A percentile compares a stretch with the other conserved stretches of the same genome.
phyloP scores from a whole-genome alignment of 2,888 invertebrate species.

The Steinernema scapterisci region DNA sequence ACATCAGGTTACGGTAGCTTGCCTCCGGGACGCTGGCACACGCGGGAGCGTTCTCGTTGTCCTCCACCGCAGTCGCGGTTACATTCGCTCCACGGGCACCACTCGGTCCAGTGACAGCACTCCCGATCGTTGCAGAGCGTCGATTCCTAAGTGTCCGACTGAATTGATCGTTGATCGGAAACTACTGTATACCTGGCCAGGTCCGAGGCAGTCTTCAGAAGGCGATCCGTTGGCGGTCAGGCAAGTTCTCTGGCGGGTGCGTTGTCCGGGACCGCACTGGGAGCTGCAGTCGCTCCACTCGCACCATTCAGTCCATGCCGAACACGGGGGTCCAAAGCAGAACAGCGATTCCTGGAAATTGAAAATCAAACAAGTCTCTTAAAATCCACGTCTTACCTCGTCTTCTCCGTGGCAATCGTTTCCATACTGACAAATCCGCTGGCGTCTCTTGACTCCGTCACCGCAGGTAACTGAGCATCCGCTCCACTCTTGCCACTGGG shows the following conservation, averaged over 20 bases:
- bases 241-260: slow-evolving; percentile 4
- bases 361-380: neutral
- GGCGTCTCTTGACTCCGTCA: slow-evolving; percentile 53
- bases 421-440: slow-evolving; percentile 57
- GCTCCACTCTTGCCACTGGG: slow-evolving; percentile 58
- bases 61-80: slow-evolving; percentile 53
- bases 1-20: neutral
- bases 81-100: slow-evolving; percentile 30
- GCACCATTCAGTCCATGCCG: slow-evolving; percentile 52
- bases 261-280: slow-evolving; percentile 32
- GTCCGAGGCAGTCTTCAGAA: slow-evolving; percentile 55
- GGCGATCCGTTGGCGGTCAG: slow-evolving; percentile 47
- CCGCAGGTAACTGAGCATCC: slow-evolving; percentile 56
- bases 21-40: slow-evolving; percentile 51
- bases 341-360: slow-evolving; percentile 49
- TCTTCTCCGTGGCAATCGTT: slow-evolving; percentile 59
- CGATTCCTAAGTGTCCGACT: slow-evolving; percentile 40
- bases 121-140: slow-evolving; percentile 53
- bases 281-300: slow-evolving; percentile 32
- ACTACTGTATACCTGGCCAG: neutral
- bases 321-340: slow-evolving; percentile 60
- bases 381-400: slow-evolving; percentile 38
- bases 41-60: slow-evolving; percentile 50
- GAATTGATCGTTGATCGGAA: too few relatives aligned
- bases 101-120: slow-evolving; percentile 54